Percentiles rank a stretch among this genome's conserved stretches.
phyloP scores from a whole-genome alignment of 2,888 invertebrate species.

The Blera fallax region DNA sequence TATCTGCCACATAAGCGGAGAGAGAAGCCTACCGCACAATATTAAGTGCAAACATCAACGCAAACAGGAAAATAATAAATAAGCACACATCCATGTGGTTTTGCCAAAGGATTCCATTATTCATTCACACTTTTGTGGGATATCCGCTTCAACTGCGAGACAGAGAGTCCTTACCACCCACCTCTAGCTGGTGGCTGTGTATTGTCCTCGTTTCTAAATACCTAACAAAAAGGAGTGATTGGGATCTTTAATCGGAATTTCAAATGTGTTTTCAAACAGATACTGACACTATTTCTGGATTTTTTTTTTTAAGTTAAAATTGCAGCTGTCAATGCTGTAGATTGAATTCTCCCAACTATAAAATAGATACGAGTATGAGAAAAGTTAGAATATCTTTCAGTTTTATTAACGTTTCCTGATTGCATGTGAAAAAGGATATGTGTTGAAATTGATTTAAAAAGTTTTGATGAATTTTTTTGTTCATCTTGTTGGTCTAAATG shows the following conservation, averaged over 20 bases:
- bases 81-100: constrained; percentile 49
- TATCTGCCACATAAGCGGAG: background rate
- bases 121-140: constrained; percentile 54
- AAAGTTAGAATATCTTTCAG: constrained; percentile 1
- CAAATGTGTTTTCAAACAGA: background rate
- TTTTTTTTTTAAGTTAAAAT: background rate
- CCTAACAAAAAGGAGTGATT: constrained; percentile 33
- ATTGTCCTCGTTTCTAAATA: background rate
- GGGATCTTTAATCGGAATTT: constrained; percentile 22
- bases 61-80: constrained; percentile 65
- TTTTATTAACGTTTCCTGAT: background rate
- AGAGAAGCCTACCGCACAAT: constrained; percentile 15
- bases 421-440: background rate
- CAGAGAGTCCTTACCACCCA: constrained; percentile 1
- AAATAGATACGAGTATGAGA: constrained; percentile 19
- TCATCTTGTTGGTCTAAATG: too few species aligned
- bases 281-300: constrained; percentile 12
- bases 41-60: constrained; percentile 58
- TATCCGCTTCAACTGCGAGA: constrained; percentile 25
- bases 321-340: background rate
- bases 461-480: constrained; percentile 14
- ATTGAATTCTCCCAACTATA: background rate
- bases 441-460: constrained; percentile 19
- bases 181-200: background rate
- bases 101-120: constrained; percentile 49